These are phyloP conservation scores for Styela plicata DNA, from an alignment of 23 tunicate genomes.

Conservation along the genomic window DNA sequence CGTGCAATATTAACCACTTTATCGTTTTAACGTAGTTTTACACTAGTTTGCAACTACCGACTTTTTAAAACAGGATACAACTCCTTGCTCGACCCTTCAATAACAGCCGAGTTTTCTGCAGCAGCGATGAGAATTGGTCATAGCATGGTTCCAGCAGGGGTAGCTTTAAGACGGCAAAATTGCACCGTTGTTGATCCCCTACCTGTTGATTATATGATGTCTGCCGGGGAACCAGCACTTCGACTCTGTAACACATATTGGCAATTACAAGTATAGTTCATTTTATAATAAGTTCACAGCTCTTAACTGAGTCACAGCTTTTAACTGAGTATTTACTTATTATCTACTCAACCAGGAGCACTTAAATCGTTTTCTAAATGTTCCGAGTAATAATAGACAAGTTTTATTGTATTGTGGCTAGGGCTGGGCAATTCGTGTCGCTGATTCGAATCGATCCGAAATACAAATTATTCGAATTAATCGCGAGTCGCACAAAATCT, in stretches of 20 bases:
- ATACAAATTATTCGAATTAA: too few species aligned
- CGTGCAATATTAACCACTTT: background rate
- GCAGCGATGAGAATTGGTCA: conserved; percentile 97
- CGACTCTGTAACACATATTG: conserved; percentile 86
- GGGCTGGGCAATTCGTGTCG: too few species aligned
- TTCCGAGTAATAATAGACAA: too few species aligned
- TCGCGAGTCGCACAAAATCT: too few species aligned
- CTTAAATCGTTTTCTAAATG: too few species aligned
- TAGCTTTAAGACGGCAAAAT: conserved; percentile 35
- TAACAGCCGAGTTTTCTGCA: conserved; percentile 64
- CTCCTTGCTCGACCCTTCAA: conserved; percentile 53
- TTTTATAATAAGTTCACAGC: too few species aligned
- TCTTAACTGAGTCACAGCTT: too few species aligned
- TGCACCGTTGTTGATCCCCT: conserved; percentile 57
- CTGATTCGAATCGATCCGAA: too few species aligned
- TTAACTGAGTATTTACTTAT: too few species aligned
- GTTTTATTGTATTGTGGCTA: too few species aligned
- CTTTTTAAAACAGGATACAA: conserved; percentile 89
- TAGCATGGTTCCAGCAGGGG: conserved; percentile 76
- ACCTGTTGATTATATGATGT: conserved; percentile 42
- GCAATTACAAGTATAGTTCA: conserved; percentile 60
- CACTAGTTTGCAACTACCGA: background rate
- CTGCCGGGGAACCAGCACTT: conserved; percentile 92
- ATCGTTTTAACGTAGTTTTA: background rate
- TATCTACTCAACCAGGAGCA: too few species aligned